Evolutionary conservation across 2,797 vertebrate species (phyloP).

Genomic region (Bradypodion pumilum): DNA sequence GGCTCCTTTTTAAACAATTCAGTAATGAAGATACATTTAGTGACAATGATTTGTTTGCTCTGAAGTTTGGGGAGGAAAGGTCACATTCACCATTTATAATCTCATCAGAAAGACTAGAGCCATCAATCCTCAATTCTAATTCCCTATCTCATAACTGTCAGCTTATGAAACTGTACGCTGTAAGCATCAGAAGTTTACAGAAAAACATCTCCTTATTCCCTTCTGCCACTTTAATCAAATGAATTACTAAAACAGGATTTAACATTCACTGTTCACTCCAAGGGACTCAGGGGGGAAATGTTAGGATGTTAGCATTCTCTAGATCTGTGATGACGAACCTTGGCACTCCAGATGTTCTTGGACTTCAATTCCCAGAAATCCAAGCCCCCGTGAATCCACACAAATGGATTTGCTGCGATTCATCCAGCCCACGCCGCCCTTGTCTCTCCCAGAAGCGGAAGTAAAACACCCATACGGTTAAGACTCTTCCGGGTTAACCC

Average conservation of each 20-base stretch:
- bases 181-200: conserved; percentile 49
- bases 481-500: too few species aligned
- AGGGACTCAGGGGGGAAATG: conserved; percentile 46
- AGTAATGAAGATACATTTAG: conserved; percentile 52
- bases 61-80: conserved; percentile 44
- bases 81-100: conserved; percentile 51
- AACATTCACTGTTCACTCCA: conserved; percentile 41
- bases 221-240: conserved; percentile 48
- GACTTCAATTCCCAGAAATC: too few species aligned
- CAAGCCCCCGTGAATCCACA: too few species aligned
- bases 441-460: too few species aligned
- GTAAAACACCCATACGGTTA: too few species aligned
- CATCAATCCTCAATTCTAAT: conserved; percentile 53
- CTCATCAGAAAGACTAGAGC: conserved; percentile 44
- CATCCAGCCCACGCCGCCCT: too few species aligned
- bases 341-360: too few species aligned
- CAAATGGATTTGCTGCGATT: too few species aligned
- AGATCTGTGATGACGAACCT: too few species aligned
- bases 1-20: conserved; percentile 39
- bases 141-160: conserved; percentile 64
- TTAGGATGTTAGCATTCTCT: conserved; percentile 8
- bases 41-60: conserved; percentile 28
- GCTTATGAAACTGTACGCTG: conserved; percentile 59
- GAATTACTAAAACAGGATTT: conserved; percentile 63
- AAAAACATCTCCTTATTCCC: conserved; percentile 60